A percentile compares a stretch with the other conserved stretches of the same genome.
Evolutionary conservation across 2,113 vertebrate genomes (phyloP).

Genomic region (Anser cygnoides): DNA sequence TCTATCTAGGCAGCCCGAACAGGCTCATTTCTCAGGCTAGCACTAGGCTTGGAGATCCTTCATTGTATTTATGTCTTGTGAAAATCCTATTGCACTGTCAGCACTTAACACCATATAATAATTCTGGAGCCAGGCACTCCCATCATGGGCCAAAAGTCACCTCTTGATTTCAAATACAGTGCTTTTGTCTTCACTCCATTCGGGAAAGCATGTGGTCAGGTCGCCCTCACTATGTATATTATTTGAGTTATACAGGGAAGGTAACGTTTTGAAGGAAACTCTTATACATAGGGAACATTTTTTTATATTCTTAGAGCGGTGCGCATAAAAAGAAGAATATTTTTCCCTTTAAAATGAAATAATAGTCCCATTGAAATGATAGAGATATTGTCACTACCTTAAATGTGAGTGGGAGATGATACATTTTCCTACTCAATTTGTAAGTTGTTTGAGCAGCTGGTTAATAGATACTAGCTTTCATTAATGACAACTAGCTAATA

Average conservation of each 20-base stretch:
- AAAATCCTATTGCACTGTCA: conserved; percentile 27
- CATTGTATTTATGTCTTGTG: conserved; percentile 15
- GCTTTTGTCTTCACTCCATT: conserved; percentile 30
- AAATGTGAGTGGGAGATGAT: not conserved
- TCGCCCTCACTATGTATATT: not conserved
- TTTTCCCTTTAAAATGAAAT: not conserved
- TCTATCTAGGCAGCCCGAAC: not conserved
- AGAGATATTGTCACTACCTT: not conserved
- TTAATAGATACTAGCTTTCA: not conserved
- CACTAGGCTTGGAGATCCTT: not conserved
- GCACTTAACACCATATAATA: conserved; percentile 52
- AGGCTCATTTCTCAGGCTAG: not conserved
- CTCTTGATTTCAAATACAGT: conserved; percentile 46
- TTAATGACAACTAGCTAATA: not conserved
- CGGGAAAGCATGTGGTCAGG: not conserved
- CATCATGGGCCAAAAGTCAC: conserved; percentile 6
- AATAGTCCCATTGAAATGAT: not conserved
- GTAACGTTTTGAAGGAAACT: not conserved
- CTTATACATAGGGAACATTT: not conserved
- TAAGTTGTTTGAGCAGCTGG: not conserved
- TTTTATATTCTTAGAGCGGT: not conserved
- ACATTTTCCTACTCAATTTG: not conserved
- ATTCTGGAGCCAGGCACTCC: conserved; percentile 39
- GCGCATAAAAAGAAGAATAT: not conserved
- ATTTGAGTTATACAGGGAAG: not conserved